phyloP scores from a whole-genome alignment of 2,113 vertebrate genomes.

The Protobothrops mucrosquamatus region DNA sequence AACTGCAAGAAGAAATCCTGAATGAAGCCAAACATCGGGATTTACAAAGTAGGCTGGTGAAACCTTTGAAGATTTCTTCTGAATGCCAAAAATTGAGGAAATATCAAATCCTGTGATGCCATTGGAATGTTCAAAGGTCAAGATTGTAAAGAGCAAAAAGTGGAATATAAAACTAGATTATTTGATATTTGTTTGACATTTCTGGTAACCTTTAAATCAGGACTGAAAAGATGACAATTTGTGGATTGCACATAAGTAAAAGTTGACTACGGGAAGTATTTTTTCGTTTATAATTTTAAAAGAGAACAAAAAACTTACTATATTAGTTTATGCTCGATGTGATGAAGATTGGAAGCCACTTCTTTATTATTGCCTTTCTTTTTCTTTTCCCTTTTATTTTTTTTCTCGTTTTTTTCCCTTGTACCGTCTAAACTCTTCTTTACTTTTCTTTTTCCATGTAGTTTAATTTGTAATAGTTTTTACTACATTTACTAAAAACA shows the following conservation, averaged over 20 bases:
- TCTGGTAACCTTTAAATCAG: not conserved
- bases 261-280: not conserved
- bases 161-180: not conserved
- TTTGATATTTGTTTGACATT: not conserved
- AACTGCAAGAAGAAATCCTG: not conserved
- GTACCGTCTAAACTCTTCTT: not conserved
- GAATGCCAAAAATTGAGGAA: not conserved
- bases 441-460: not conserved
- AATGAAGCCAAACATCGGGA: not conserved
- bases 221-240: not conserved
- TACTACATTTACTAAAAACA: not conserved
- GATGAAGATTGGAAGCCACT: not conserved
- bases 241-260: not conserved
- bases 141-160: not conserved
- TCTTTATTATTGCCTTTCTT: not conserved
- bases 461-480: not conserved
- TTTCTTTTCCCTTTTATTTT: not conserved
- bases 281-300: not conserved
- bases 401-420: not conserved
- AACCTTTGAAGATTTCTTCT: not conserved
- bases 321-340: not conserved
- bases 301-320: not conserved
- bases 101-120: not conserved
- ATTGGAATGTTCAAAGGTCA: not conserved
- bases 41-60: not conserved